Percentiles rank a stretch among this genome's conserved stretches.
These are phyloP conservation scores for Trichogramma pretiosum DNA, from an alignment of 1,140 invertebrate species.

Conservation along the genomic window DNA sequence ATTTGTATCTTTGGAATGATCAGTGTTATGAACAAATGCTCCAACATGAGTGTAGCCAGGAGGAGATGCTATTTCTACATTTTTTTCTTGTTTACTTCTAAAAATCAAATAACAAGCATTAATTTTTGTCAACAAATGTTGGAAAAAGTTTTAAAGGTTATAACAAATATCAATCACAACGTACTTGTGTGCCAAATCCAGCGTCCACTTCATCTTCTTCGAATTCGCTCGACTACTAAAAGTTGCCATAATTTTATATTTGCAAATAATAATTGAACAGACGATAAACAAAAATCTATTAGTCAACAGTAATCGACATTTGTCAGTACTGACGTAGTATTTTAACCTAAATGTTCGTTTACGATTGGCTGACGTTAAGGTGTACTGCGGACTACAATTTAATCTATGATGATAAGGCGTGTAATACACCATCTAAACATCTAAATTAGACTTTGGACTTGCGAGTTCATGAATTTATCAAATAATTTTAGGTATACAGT, in stretches of 20 bases:
- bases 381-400: too few species aligned
- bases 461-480: too few species aligned
- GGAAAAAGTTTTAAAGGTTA: conserved; percentile 6
- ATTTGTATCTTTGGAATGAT: conserved; percentile 66
- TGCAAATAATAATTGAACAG: too few species aligned
- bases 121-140: background rate
- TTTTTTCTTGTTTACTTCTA: conserved; percentile 42
- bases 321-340: too few species aligned
- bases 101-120: background rate
- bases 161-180: conserved; percentile 16
- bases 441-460: too few species aligned
- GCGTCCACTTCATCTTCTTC: conserved; percentile 44
- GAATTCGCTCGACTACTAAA: conserved; percentile 32
- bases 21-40: conserved; percentile 62
- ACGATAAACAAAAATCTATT: too few species aligned
- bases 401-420: too few species aligned
- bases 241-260: conserved; percentile 19
- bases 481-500: too few species aligned
- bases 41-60: conserved; percentile 73
- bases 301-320: too few species aligned
- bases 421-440: too few species aligned
- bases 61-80: conserved; percentile 58
- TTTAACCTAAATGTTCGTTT: too few species aligned
- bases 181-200: conserved; percentile 45
- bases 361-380: too few species aligned